Base-by-base conservation (phyloP, 2,888 invertebrate species). In the Pristionchus entomophagus region DNA sequence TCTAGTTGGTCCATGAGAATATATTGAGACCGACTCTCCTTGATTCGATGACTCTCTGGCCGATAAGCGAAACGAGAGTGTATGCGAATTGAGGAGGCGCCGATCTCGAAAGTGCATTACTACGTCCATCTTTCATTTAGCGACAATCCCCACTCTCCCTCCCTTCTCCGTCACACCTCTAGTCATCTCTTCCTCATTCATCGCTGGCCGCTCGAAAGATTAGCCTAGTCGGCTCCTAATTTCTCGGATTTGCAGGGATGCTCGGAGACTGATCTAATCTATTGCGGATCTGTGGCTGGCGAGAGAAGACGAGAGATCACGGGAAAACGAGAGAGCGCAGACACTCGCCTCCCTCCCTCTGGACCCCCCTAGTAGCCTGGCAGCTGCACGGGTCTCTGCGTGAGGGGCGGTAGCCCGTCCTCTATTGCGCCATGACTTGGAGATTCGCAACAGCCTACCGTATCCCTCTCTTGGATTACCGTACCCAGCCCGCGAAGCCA, bases 211-310 rank as follows among this genome's bases (percentile, higher is more conserved):
- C 14, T 65, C 35, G 65, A 19, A 65, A 65, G 65, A 65, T 65
- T 65, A 65, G 35, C 65, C 19, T 0, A 19, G 35, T n/a, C 59
- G 59, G 14, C 38, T 35, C 65, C 29, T 65, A 29, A 17, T n/a
- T n/a, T n/a, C n/a, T n/a, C n/a, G n/a, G n/a, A n/a, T n/a, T n/a
- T n/a, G n/a, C n/a, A n/a, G n/a, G 62, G 59, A 59, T 14, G 29
- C 35, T 35, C 65, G n/a, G 62, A 32, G 17, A 17, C 19, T 69
- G 65, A 73, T 73, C 73, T 73, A 73, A 73, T 73, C 73, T 73
- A 38, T 73, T 45, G 73, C 73, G 41, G 73, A n/a, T 73, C 14
- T 73, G 12, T 73, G 6, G 2, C 29, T 32, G 69, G 41, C n/a
- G 26, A 73, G 73, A 73, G 41, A n/a, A 73, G 14, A 26, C 2